These are phyloP conservation scores for Craniophora ligustri DNA, from an alignment of 2,888 invertebrate genomes.

Conservation along the genomic window DNA sequence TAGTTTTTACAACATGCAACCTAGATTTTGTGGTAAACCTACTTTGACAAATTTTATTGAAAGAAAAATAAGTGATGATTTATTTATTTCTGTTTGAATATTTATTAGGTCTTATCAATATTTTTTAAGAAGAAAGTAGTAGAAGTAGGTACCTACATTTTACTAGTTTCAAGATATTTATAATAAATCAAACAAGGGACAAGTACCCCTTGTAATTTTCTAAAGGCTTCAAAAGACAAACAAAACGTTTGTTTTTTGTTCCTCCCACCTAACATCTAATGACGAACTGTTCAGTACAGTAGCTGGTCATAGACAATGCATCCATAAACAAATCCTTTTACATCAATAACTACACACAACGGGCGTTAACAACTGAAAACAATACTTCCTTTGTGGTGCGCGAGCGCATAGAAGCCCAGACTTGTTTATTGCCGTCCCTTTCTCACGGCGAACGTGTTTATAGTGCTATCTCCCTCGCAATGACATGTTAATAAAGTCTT, in stretches of 20 bases:
- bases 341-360: conserved; percentile 68
- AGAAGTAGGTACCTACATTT: too few species aligned
- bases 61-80: too few species aligned
- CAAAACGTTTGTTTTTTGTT: conserved; percentile 23
- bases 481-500: conserved; percentile 79
- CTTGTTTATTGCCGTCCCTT: conserved; percentile 55
- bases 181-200: too few species aligned
- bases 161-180: too few species aligned
- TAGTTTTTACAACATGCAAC: too few species aligned
- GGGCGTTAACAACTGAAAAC: conserved; percentile 72
- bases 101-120: too few species aligned
- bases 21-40: too few species aligned
- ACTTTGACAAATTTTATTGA: too few species aligned
- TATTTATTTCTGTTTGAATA: too few species aligned
- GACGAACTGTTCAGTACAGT: conserved; percentile 45
- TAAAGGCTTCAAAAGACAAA: conserved; percentile 4
- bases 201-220: not conserved
- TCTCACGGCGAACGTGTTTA: conserved; percentile 51
- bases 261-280: conserved; percentile 26
- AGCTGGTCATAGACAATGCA: conserved; percentile 60
- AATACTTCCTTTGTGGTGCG: conserved; percentile 69
- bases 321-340: conserved; percentile 62
- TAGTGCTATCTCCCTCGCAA: conserved; percentile 63
- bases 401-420: conserved; percentile 67
- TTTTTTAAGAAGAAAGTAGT: too few species aligned